Evolutionary conservation across 2,888 invertebrate genomes (phyloP).

Genomic region (Lasioglossum lativentre): DNA sequence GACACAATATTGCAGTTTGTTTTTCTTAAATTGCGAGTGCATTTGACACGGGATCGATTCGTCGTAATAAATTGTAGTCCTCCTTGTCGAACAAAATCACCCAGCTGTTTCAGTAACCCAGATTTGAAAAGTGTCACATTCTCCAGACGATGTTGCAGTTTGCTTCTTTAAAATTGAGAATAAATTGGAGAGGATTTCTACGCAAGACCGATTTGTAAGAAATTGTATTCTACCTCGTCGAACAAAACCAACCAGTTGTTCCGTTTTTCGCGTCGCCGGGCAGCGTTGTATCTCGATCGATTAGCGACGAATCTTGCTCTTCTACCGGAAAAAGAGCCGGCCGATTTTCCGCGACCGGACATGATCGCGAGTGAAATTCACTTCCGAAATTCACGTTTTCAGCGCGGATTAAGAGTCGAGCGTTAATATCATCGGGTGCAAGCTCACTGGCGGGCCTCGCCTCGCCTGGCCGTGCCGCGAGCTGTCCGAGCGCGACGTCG

Average conservation of each 20-base stretch:
- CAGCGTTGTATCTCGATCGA: conserved; percentile 48
- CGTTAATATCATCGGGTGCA: conserved; percentile 51
- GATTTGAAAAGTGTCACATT: no score
- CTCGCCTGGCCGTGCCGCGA: conserved; percentile 22
- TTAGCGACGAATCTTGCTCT: conserved; percentile 39
- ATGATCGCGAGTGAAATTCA: conserved; percentile 22
- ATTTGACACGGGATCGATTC: not conserved
- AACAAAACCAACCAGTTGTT: conserved; percentile 77
- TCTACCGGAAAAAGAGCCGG: conserved; percentile 7
- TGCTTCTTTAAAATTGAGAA: rapidly evolving
- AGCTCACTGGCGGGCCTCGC: conserved; percentile 49
- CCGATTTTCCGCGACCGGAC: conserved; percentile 35
- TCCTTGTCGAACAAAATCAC: no score
- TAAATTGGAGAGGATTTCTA: not conserved
- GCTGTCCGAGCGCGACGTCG: conserved; percentile 43
- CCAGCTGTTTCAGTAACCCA: no score
- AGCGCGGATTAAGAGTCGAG: conserved; percentile 37
- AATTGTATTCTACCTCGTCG: conserved; percentile 51
- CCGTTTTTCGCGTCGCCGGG: conserved; percentile 62
- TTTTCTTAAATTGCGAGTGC: no score
- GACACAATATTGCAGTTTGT: no score
- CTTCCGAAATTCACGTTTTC: conserved; percentile 6
- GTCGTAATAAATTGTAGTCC: not conserved
- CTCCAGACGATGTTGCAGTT: not conserved
- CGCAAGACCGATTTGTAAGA: not conserved